Percentiles rank a stretch among this genome's conserved stretches.
These are phyloP conservation scores for Phyllotreta cruciferae DNA, from an alignment of 2,888 invertebrate genomes.

Conservation along the genomic window DNA sequence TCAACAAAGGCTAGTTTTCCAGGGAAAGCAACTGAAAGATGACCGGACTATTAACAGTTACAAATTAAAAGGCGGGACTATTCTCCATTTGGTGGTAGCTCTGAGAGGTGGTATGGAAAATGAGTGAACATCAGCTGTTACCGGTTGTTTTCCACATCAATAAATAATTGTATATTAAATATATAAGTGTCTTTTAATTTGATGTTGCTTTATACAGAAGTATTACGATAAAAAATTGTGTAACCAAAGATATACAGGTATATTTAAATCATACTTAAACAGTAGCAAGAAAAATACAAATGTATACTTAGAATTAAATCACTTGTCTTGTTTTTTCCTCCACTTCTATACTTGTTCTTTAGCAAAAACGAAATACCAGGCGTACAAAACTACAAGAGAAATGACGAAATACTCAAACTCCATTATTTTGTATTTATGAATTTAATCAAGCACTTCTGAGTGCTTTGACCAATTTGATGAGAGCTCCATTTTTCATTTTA, in stretches of 20 bases:
- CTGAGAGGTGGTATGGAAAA: slow-evolving; percentile 53
- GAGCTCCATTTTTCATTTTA: slow-evolving; percentile 37
- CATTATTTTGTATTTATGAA: too few species aligned
- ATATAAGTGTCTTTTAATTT: too few species aligned
- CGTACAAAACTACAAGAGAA: slow-evolving; percentile 15
- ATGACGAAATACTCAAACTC: too few species aligned
- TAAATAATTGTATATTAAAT: not conserved
- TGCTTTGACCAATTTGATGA: slow-evolving; percentile 39
- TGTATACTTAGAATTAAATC: too few species aligned
- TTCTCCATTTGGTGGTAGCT: slow-evolving; percentile 57
- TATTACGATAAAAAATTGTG: too few species aligned
- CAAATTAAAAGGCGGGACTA: slow-evolving; percentile 55
- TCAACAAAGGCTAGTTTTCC: slow-evolving; percentile 55
- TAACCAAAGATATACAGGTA: too few species aligned
- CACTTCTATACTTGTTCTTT: slow-evolving; percentile 4
- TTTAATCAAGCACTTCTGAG: slow-evolving; percentile 32
- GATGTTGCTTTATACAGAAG: too few species aligned
- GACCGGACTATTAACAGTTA: slow-evolving; percentile 55
- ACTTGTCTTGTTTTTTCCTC: not conserved
- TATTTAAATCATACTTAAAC: too few species aligned
- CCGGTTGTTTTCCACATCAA: slow-evolving; percentile 23
- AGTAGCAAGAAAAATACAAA: too few species aligned
- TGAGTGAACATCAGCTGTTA: slow-evolving; percentile 15
- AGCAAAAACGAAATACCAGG: slow-evolving; percentile 27
- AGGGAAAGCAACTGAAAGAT: slow-evolving; percentile 58